Base-by-base conservation (phyloP, 1,140 invertebrate genomes). In the Drosophila funebris region DNA sequence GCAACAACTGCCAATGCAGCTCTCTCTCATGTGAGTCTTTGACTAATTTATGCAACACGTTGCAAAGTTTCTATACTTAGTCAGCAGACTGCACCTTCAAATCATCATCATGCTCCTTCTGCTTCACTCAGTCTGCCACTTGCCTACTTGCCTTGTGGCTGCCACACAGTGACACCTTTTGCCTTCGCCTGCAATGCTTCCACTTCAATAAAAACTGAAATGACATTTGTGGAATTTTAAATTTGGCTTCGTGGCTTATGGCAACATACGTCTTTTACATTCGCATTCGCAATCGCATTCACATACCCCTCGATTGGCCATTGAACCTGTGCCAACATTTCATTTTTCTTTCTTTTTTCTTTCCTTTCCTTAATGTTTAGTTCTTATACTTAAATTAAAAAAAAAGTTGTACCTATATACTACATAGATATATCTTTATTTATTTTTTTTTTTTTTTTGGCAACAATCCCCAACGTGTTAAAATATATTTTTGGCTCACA, bases 221-320 rank as follows among this genome's bases (percentile, higher is more conserved):
- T 83, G 80, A 85, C 81, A 84, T 84, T 84, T 84, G 80, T 76
- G 80, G 80, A 84, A 84, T 84, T 85, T 84, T 72, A 84, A 85
- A 84, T 80, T 84, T 73, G 53, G 48, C 68, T 66, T 67, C 56
- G 43, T 46, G 64, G 46, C 46, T 53, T 53, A 31, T 60, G 31
- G 64, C 64, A 63, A 46, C 27, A 46, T n/a, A 48, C 43, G 6
- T 43, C 46, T 14, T 14, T 20, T 33, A 44, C 24, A 50, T 31
- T 18, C 39, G 31, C 14, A 66, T 29, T 33, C 37, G 9, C 18
- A 56, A 33, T 9, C 48, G 14, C 44, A 36, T 16, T 4, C 53
- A 41, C 16, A 56, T 54, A 13, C 39, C 18, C 66, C 18, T 24
- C 60, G 31, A 71, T 76, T 84, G 80, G 80, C 81, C 80, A 85